A percentile compares a stretch with the other conserved stretches of the same genome.
Evolutionary conservation across 2,888 invertebrate species (phyloP).

Genomic region (Itoplectis maculator): DNA sequence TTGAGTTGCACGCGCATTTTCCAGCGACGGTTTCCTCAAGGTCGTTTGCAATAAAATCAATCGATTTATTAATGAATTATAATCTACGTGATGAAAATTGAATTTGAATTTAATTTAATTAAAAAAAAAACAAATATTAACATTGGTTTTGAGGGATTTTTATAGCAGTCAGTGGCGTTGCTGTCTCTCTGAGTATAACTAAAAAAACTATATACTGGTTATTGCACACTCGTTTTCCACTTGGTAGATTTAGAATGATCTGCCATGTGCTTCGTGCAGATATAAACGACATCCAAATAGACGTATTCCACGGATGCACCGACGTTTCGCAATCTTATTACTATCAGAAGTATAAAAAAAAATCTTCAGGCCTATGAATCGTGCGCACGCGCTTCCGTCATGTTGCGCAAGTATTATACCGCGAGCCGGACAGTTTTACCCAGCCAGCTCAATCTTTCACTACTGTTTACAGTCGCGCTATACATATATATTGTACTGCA

Average conservation of each 20-base stretch:
- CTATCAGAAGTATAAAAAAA: not conserved
- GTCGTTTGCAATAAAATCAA: not conserved
- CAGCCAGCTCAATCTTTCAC: constrained; percentile 37
- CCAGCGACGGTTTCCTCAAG: not conserved
- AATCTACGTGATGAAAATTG: no score
- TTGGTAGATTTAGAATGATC: no score
- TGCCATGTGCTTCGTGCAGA: no score
- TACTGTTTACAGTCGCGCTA: constrained; percentile 9
- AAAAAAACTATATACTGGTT: no score
- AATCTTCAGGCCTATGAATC: constrained; percentile 29
- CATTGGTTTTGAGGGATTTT: no score
- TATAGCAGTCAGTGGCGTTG: no score
- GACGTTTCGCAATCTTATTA: not conserved
- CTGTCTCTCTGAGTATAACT: no score
- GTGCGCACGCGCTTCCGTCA: constrained; percentile 42
- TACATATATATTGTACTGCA: no score
- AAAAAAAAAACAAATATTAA: no score
- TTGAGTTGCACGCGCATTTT: not conserved
- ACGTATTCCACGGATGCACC: not conserved
- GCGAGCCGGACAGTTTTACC: constrained; percentile 16
- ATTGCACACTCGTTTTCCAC: no score
- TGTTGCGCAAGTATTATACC: constrained; percentile 50
- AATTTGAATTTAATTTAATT: no score
- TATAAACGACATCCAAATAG: no score
- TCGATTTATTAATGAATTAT: not conserved